A percentile compares a stretch with the other conserved stretches of the same genome.
These are phyloP conservation scores for Hyperoodon ampullatus DNA, from an alignment of 2,113 vertebrate species.

Conservation along the genomic window DNA sequence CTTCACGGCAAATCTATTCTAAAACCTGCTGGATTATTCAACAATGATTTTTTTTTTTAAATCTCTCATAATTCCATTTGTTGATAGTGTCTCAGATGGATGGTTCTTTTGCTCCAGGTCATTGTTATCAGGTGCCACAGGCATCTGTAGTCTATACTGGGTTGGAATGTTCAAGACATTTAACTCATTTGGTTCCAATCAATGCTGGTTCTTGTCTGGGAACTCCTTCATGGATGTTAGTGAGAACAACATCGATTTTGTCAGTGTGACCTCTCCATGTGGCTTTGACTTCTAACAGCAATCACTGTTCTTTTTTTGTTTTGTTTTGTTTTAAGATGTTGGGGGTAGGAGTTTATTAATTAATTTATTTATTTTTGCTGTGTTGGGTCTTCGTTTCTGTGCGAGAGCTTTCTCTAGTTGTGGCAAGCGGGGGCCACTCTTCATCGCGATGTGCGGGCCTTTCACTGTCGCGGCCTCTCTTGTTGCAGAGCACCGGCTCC, in stretches of 20 bases:
- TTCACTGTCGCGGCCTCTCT: no score
- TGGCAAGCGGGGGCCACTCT: no score
- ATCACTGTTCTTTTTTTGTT: no score
- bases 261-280: neutral
- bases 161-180: neutral
- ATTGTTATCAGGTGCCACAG: neutral
- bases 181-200: neutral
- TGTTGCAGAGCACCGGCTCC: no score
- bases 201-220: neutral
- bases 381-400: no score
- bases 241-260: neutral
- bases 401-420: no score
- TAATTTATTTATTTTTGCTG: no score
- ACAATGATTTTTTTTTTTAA: neutral
- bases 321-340: no score
- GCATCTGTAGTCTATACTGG: neutral
- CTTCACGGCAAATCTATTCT: neutral
- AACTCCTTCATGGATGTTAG: neutral
- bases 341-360: no score
- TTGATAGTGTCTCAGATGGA: neutral
- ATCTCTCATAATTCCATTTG: neutral
- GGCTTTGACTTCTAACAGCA: neutral
- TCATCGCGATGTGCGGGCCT: no score
- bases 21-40: neutral
- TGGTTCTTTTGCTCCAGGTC: neutral